These are phyloP conservation scores for Epinotia ramella DNA, from an alignment of 2,888 invertebrate species.

Conservation along the genomic window DNA sequence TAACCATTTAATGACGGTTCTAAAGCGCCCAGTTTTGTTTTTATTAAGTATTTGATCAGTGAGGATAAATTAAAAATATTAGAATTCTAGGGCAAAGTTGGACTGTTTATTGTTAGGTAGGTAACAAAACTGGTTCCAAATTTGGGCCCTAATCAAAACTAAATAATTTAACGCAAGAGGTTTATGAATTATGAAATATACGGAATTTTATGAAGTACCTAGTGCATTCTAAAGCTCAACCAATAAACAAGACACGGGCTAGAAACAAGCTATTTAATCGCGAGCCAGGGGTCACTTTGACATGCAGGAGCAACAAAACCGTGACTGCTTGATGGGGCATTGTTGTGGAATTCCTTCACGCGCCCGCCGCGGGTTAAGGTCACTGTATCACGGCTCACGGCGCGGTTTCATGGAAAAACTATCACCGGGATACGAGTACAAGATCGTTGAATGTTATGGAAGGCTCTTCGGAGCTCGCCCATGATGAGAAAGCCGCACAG, in stretches of 20 bases:
- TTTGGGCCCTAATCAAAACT: too few relatives aligned
- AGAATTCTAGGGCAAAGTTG: background rate
- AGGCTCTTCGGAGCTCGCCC: background rate
- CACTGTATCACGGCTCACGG: constrained; percentile 53
- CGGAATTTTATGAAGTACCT: too few relatives aligned
- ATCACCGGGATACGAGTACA: background rate
- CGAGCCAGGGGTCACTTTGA: constrained; percentile 41
- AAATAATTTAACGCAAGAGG: too few relatives aligned
- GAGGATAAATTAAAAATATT: too few relatives aligned
- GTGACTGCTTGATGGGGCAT: constrained; percentile 70
- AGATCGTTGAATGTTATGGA: constrained; percentile 22
- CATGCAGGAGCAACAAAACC: constrained; percentile 67
- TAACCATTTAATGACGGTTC: too few relatives aligned
- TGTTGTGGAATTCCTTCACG: constrained; percentile 82
- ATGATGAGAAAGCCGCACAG: background rate
- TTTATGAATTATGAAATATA: too few relatives aligned
- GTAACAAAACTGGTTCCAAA: too few relatives aligned
- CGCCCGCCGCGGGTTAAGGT: constrained; percentile 67
- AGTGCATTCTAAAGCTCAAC: background rate
- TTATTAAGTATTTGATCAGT: too few relatives aligned
- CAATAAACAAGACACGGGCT: constrained; percentile 1
- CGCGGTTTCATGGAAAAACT: constrained; percentile 29
- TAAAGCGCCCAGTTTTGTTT: too few relatives aligned
- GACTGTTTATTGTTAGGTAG: too few relatives aligned
- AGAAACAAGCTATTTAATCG: constrained; percentile 25